Evolutionary conservation across 1,140 invertebrate genomes (phyloP).

Genomic region (Papilio polyxenes): DNA sequence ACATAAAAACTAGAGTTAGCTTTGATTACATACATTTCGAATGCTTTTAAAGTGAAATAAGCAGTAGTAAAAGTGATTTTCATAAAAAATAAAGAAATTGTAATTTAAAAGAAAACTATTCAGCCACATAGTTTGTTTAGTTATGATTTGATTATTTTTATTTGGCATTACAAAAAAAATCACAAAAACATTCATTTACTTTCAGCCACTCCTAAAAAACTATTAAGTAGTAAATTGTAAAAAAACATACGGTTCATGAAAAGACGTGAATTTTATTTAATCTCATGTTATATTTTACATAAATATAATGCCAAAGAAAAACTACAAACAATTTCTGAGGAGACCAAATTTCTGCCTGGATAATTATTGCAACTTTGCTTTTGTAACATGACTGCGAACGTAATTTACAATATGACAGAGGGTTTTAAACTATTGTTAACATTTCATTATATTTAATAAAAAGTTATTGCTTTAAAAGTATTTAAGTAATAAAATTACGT

Average conservation of each 20-base stretch:
- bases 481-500: slow-evolving; percentile 12
- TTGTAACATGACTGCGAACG: slow-evolving; percentile 24
- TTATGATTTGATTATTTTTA: too few species aligned
- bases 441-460: slow-evolving; percentile 16
- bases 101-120: too few species aligned
- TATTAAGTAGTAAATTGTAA: not conserved
- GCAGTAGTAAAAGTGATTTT: too few species aligned
- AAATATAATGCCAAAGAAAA: not conserved
- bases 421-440: slow-evolving; percentile 18
- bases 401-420: slow-evolving; percentile 18
- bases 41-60: not conserved
- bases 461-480: slow-evolving; percentile 16
- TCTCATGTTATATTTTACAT: not conserved
- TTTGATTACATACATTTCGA: not conserved
- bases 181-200: not conserved
- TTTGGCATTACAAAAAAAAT: too few species aligned
- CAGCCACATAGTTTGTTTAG: too few species aligned
- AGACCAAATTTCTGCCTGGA: not conserved
- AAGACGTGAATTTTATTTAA: not conserved
- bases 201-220: not conserved
- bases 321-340: not conserved
- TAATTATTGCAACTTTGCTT: slow-evolving; percentile 9
- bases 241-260: not conserved
- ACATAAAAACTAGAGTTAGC: not conserved
- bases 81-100: too few species aligned